Conservation (phyloP, 2,797 vertebrate species). For the Characodon lateralis region DNA sequence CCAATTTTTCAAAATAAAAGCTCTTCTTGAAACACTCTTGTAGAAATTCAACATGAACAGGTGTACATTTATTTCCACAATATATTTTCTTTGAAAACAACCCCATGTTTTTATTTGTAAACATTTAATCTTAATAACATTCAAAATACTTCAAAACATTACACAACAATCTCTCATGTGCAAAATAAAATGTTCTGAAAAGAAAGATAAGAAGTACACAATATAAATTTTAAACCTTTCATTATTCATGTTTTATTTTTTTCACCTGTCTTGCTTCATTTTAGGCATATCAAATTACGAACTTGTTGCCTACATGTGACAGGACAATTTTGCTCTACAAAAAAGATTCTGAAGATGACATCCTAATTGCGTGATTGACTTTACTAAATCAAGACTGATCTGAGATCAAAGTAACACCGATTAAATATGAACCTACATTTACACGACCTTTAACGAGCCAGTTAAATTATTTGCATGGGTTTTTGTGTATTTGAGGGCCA, state of each 20-base stretch:
- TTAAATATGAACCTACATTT: neutral
- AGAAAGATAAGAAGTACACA: neutral
- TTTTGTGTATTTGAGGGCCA: too few relatives aligned
- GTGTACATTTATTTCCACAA: neutral
- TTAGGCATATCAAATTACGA: too few relatives aligned
- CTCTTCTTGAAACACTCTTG: neutral
- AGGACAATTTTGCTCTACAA: too few relatives aligned
- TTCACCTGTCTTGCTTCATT: too few relatives aligned
- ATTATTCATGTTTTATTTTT: too few relatives aligned
- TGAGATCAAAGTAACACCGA: neutral
- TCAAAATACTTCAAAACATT: neutral
- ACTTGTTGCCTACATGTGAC: too few relatives aligned
- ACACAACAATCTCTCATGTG: neutral
- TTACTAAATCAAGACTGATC: neutral
- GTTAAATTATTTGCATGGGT: neutral
- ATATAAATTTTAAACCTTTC: neutral
- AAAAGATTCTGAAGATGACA: too few relatives aligned
- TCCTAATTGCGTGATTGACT: too few relatives aligned
- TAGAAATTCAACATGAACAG: neutral
- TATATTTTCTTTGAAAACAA: neutral
- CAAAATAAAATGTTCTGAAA: neutral
- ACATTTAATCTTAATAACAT: neutral
- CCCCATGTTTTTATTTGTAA: neutral
- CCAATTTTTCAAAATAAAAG: neutral
- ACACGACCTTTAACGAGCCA: neutral